A percentile compares a stretch with the other conserved stretches of the same genome.
phyloP scores from a whole-genome alignment of 2,113 vertebrate species.

The Peromyscus californicus region DNA sequence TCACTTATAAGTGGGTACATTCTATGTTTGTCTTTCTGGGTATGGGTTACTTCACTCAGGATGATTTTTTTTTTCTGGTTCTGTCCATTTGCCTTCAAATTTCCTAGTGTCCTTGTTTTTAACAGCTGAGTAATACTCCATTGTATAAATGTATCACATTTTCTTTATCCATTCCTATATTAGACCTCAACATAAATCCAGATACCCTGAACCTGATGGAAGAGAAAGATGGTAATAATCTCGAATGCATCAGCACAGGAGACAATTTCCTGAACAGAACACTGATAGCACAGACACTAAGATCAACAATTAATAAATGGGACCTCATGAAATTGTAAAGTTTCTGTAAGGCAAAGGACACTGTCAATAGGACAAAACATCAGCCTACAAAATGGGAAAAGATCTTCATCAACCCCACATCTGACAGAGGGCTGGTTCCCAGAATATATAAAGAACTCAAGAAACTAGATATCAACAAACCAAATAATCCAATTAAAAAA shows the following conservation, averaged over 20 bases:
- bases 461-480: background rate
- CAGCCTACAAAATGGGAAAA: background rate
- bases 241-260: background rate
- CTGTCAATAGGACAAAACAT: background rate
- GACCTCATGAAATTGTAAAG: background rate
- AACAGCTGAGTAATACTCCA: background rate
- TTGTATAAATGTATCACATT: background rate
- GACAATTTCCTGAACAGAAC: background rate
- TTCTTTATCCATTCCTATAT: background rate
- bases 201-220: background rate
- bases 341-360: background rate
- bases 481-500: background rate
- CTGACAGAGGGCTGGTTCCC: background rate
- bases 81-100: background rate
- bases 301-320: background rate
- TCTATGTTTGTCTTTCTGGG: background rate
- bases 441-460: background rate
- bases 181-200: background rate
- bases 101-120: background rate
- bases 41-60: background rate
- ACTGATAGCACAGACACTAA: background rate
- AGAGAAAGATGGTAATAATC: background rate
- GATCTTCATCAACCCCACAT: background rate
- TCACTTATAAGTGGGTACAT: background rate
- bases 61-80: background rate